phyloP scores from a whole-genome alignment of 2,797 vertebrate genomes.

The Chromis chromis region DNA sequence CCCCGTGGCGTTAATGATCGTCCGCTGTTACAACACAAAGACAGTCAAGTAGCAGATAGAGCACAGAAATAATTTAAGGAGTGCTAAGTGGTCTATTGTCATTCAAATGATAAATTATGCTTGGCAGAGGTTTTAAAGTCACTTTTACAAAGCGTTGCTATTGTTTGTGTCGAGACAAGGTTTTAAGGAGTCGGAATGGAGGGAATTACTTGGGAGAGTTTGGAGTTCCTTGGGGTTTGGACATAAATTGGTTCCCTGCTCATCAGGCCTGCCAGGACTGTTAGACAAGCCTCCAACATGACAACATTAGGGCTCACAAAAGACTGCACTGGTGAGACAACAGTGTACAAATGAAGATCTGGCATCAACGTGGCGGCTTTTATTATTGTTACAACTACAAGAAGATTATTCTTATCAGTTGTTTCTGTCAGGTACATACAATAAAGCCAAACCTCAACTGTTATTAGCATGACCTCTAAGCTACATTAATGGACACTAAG shows the following conservation, averaged over 20 bases:
- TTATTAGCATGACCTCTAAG: neutral
- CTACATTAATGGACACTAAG: no score
- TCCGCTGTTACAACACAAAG: conserved; percentile 81
- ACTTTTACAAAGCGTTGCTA: conserved; percentile 85
- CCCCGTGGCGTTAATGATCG: conserved; percentile 81
- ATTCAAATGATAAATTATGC: conserved; percentile 89
- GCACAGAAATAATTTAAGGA: conserved; percentile 84
- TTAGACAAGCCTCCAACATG: conserved; percentile 65
- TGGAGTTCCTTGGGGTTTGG: conserved; percentile 83
- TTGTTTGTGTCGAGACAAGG: conserved; percentile 86
- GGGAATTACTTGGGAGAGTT: conserved; percentile 86
- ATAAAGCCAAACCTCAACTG: neutral
- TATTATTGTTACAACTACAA: neutral
- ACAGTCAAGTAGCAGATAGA: conserved; percentile 82
- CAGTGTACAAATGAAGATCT: conserved; percentile 22
- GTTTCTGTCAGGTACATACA: neutral
- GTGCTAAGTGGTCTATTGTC: conserved; percentile 87
- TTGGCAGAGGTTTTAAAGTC: conserved; percentile 87
- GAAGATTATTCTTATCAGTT: neutral
- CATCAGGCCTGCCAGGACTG: conserved; percentile 68
- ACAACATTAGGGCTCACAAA: conserved; percentile 58
- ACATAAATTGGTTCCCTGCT: conserved; percentile 84
- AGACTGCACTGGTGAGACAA: conserved; percentile 25
- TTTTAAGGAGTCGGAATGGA: conserved; percentile 81
- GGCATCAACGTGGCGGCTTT: conserved; percentile 25